phyloP scores from a whole-genome alignment of 2,113 vertebrate genomes.

The Eira barbara region DNA sequence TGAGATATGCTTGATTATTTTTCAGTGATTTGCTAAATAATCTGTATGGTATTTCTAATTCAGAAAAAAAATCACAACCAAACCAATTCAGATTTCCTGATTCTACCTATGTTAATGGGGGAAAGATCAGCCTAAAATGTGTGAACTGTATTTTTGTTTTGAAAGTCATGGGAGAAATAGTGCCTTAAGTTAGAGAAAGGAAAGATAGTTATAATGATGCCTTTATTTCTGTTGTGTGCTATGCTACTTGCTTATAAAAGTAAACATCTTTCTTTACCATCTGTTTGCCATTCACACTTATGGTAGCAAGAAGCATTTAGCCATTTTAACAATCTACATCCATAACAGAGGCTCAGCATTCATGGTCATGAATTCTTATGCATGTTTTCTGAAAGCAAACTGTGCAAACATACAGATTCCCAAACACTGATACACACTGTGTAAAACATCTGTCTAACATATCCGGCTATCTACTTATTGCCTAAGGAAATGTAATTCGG shows the following conservation, averaged over 20 bases:
- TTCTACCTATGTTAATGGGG: neutral
- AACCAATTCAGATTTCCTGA: neutral
- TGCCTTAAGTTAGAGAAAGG: neutral
- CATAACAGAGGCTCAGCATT: neutral
- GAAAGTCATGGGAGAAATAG: neutral
- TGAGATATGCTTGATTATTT: neutral
- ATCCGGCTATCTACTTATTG: neutral
- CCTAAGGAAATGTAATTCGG: neutral
- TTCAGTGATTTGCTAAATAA: neutral
- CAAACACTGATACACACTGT: neutral
- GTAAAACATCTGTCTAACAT: neutral
- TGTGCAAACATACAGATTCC: neutral
- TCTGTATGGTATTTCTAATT: neutral
- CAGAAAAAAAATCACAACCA: neutral
- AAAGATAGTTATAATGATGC: neutral
- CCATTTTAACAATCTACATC: neutral
- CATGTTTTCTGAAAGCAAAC: neutral
- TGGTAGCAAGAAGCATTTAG: neutral
- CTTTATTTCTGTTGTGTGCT: constrained; percentile 3
- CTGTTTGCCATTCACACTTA: neutral
- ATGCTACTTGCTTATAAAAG: neutral
- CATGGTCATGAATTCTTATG: neutral
- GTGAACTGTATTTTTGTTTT: constrained; percentile 22
- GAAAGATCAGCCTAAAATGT: neutral
- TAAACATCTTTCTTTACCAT: neutral